A percentile compares a stretch with the other conserved stretches of the same genome.
Conservation (phyloP, 2,888 invertebrate genomes). For the Leucania comma region DNA sequence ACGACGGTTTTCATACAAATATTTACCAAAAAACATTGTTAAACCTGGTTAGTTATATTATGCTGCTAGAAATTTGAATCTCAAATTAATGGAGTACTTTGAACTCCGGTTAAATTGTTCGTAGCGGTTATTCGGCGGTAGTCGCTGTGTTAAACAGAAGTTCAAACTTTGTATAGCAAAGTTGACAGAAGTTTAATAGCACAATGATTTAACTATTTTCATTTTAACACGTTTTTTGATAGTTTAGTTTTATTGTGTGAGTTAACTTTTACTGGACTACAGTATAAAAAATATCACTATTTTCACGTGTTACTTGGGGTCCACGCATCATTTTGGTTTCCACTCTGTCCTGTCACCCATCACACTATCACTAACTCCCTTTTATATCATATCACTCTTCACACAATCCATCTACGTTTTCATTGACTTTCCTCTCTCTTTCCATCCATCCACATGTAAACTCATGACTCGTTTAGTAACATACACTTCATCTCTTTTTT, state of each 20-base stretch:
- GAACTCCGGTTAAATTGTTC: slow-evolving; percentile 48
- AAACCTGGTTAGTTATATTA: slow-evolving; percentile 23
- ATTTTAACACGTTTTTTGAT: slow-evolving; percentile 11
- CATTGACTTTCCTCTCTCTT: no score
- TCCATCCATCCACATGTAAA: no score
- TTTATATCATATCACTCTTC: no score
- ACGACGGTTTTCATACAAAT: slow-evolving; percentile 26
- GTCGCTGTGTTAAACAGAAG: slow-evolving; percentile 50
- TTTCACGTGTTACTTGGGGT: no score
- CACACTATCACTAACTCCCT: no score
- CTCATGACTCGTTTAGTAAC: no score
- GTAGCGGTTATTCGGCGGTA: slow-evolving; percentile 37
- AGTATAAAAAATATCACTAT: no score
- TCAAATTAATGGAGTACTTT: slow-evolving; percentile 40
- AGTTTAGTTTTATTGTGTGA: neutral
- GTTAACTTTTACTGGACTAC: neutral
- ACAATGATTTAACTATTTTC: slow-evolving; percentile 25
- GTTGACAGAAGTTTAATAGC: slow-evolving; percentile 38
- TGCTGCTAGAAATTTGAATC: slow-evolving; percentile 28
- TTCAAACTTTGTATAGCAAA: slow-evolving; percentile 25
- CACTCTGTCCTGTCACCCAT: no score
- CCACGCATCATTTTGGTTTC: no score
- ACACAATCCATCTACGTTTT: no score
- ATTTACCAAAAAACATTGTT: slow-evolving; percentile 31
- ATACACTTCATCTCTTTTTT: no score